These are phyloP conservation scores for Aporophyla nigra DNA, from an alignment of 2,888 invertebrate genomes.

Conservation along the genomic window DNA sequence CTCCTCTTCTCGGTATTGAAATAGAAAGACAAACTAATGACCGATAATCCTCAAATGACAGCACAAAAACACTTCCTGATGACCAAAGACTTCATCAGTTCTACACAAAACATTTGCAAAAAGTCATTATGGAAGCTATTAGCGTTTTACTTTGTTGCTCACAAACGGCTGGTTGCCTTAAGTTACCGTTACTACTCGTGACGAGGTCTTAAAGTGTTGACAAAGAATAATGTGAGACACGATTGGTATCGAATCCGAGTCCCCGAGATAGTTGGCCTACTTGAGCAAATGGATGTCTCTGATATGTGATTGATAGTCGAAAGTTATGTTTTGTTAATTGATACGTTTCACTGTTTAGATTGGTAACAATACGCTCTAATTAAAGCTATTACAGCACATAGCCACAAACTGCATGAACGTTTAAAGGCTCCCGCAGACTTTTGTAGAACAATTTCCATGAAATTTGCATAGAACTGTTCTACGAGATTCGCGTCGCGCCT, in stretches of 20 bases:
- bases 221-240: slow-evolving; percentile 79
- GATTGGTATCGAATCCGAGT: slow-evolving; percentile 73
- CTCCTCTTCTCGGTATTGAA: slow-evolving; percentile 4
- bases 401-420: neutral
- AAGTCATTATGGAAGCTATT: slow-evolving; percentile 49
- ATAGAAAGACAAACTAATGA: slow-evolving; percentile 12
- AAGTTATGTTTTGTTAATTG: slow-evolving; percentile 60
- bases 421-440: too few relatives aligned
- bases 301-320: slow-evolving; percentile 67
- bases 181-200: slow-evolving; percentile 69
- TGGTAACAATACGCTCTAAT: slow-evolving; percentile 17
- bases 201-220: slow-evolving; percentile 79
- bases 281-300: slow-evolving; percentile 64
- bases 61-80: slow-evolving; percentile 36
- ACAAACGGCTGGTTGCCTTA: slow-evolving; percentile 63
- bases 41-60: slow-evolving; percentile 30
- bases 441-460: too few relatives aligned
- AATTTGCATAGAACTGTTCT: too few relatives aligned
- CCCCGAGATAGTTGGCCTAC: slow-evolving; percentile 68
- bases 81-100: slow-evolving; percentile 30
- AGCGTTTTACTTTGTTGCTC: slow-evolving; percentile 56
- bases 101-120: slow-evolving; percentile 31
- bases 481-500: too few relatives aligned
- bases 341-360: slow-evolving; percentile 43
- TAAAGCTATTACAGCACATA: neutral